Percentiles rank a stretch among this genome's conserved stretches.
Evolutionary conservation across 2,113 vertebrate genomes (phyloP).

Genomic region (Mastomys natalensis): DNA sequence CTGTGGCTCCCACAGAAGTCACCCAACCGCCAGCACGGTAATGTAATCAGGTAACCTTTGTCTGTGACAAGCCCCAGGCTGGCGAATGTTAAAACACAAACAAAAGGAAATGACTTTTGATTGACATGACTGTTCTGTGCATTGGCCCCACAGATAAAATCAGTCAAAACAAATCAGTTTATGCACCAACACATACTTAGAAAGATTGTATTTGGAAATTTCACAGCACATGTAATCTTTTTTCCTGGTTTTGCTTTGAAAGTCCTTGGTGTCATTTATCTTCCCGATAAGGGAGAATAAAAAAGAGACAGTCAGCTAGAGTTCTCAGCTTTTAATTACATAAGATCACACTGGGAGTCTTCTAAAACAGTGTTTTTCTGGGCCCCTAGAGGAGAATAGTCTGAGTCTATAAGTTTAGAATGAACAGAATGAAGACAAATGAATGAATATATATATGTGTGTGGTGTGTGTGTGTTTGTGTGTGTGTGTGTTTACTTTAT

Average conservation of each 20-base stretch:
- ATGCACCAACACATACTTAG: constrained; percentile 64
- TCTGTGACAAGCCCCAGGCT: constrained; percentile 68
- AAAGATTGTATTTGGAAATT: constrained; percentile 67
- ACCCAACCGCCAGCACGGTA: constrained; percentile 16
- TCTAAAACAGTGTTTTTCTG: constrained; percentile 12
- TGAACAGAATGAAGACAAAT: constrained; percentile 41
- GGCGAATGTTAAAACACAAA: constrained; percentile 71
- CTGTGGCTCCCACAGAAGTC: constrained; percentile 5
- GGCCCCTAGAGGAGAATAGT: constrained; percentile 2
- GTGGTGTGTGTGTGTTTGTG: too few relatives aligned
- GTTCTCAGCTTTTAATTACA: constrained; percentile 63
- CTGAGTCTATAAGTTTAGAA: constrained; percentile 21
- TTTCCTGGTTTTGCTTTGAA: constrained; percentile 60
- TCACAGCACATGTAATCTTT: constrained; percentile 59
- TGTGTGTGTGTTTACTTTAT: not conserved
- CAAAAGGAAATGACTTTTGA: constrained; percentile 80
- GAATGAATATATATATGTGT: not conserved
- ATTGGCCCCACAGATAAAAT: constrained; percentile 73
- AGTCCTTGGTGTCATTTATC: constrained; percentile 59
- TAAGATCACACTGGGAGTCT: not conserved
- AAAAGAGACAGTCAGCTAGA: not conserved
- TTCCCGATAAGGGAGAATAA: constrained; percentile 49
- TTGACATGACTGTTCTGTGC: constrained; percentile 55
- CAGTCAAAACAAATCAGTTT: constrained; percentile 74
- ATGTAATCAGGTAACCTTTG: constrained; percentile 71